These are phyloP conservation scores for Drosophila prosaltans DNA, from an alignment of 1,140 invertebrate species.

Conservation along the genomic window DNA sequence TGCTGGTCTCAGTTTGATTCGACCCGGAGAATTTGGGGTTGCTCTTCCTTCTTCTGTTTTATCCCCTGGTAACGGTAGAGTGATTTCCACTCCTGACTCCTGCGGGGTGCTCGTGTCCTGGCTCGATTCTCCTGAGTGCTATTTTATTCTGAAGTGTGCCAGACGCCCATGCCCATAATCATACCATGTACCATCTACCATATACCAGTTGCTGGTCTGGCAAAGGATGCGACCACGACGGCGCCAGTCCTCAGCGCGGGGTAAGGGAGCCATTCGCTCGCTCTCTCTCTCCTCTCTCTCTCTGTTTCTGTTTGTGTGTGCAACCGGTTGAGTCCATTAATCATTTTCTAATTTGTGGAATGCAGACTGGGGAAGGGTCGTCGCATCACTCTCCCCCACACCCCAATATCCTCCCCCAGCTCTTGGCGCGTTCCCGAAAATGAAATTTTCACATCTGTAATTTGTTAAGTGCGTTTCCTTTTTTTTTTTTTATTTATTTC, in stretches of 20 bases:
- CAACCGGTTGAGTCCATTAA: constrained; percentile 83
- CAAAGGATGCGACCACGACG: constrained; percentile 57
- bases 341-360: constrained; percentile 83
- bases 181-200: constrained; percentile 8
- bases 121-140: constrained; percentile 71
- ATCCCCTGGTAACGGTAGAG: constrained; percentile 62
- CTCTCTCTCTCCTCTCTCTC: not conserved
- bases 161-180: constrained; percentile 55
- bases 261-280: not conserved
- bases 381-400: not conserved
- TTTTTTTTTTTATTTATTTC: constrained; percentile 54
- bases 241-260: constrained; percentile 39
- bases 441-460: constrained; percentile 83
- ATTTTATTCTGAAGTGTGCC: constrained; percentile 81
- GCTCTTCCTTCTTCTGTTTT: constrained; percentile 12
- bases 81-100: constrained; percentile 69
- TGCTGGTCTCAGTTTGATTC: not conserved
- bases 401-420: constrained; percentile 4
- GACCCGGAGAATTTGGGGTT: constrained; percentile 31
- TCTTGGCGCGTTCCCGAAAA: constrained; percentile 42
- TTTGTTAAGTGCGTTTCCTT: constrained; percentile 82
- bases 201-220: constrained; percentile 40
- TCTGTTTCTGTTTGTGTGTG: constrained; percentile 1
- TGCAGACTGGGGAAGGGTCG: constrained; percentile 53
- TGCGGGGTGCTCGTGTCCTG: constrained; percentile 49